Conservation (phyloP, 2,797 vertebrate genomes). For the Aeoliscus strigatus region DNA sequence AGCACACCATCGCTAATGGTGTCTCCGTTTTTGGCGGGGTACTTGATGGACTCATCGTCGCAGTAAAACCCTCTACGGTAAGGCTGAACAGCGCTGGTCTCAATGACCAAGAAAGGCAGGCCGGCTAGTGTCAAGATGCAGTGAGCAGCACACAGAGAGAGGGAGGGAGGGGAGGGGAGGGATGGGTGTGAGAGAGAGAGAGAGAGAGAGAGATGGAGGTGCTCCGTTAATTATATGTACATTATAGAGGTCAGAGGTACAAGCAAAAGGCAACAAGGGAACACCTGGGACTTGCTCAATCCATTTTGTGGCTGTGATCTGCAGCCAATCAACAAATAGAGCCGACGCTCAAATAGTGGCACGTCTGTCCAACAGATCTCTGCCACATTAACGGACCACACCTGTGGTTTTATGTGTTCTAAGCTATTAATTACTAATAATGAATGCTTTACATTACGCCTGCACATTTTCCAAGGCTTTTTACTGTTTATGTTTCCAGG, state of each 20-base stretch:
- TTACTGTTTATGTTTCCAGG: too few relatives aligned
- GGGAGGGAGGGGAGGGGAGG: conserved; percentile 8
- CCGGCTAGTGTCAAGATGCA: too few relatives aligned
- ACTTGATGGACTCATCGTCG: conserved; percentile 94
- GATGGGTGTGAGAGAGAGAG: conserved; percentile 27
- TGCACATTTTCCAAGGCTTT: too few relatives aligned
- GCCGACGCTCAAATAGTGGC: too few relatives aligned
- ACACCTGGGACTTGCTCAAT: conserved; percentile 64
- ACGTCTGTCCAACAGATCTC: too few relatives aligned
- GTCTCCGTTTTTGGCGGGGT: conserved; percentile 89
- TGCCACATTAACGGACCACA: too few relatives aligned
- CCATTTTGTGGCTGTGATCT: conserved; percentile 23
- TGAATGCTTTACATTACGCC: too few relatives aligned
- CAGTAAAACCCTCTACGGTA: conserved; percentile 98
- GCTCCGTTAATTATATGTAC: too few relatives aligned
- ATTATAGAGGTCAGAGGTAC: conserved; percentile 65
- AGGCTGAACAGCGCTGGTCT: conserved; percentile 94
- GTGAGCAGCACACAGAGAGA: conserved; percentile 50
- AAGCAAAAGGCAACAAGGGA: conserved; percentile 45
- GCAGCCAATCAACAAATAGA: too few relatives aligned
- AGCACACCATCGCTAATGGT: conserved; percentile 96
- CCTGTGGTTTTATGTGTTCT: too few relatives aligned
- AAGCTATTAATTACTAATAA: too few relatives aligned
- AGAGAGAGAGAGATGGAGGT: conserved; percentile 41
- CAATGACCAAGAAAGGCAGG: conserved; percentile 98